Base-by-base conservation (phyloP, 2,797 vertebrate genomes). In the Sparus aurata region DNA sequence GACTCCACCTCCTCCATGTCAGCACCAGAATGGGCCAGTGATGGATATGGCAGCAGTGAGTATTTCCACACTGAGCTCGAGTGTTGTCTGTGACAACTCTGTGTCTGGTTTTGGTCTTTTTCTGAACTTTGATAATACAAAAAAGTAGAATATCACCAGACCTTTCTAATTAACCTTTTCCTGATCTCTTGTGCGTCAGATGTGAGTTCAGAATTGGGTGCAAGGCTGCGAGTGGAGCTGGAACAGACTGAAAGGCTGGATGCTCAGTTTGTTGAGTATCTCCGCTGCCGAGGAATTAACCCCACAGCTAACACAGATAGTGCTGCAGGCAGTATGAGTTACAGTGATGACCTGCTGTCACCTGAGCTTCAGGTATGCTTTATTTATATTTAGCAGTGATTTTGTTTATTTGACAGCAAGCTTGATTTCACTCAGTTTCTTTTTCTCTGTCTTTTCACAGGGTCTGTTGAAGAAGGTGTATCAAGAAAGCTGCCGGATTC, bases 401-500 rank as follows among this genome's bases (percentile, higher is more conserved):
- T 67, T 2, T 69, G 0, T 62, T 66, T 9, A 12, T 53, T 27
- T 50, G 0, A 72, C 16, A 20, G 0, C 23, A 30, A 63, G 13
- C 3, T 1, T n/a, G 5, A 27, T 47, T 41, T 73, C 3, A 63
- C 34, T 68, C 1, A 0, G 12, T 55, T 66, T 83, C 9, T 61
- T 16, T 61, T 13, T 50, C 2, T 63, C 1, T 20, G 1, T 76
- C 27, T 74, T 60, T 52, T 34, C 66, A 0, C 86, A 99, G 98
- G 79, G 85, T 30, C 89, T 98, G 81, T 83, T 99, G 82, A 97
- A 95, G 85, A 96, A 96, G 89, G 96, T 99, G 0, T 96, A 97
- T 80, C 96, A 98, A 41, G 98, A 99, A 89, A 98, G 97, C 92
- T 93, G 90, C 87, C 95, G 96, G 80, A 96, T 99, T 49, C 55